phyloP scores from a whole-genome alignment of 2,797 vertebrate genomes.

The Uromys caudimaculatus region DNA sequence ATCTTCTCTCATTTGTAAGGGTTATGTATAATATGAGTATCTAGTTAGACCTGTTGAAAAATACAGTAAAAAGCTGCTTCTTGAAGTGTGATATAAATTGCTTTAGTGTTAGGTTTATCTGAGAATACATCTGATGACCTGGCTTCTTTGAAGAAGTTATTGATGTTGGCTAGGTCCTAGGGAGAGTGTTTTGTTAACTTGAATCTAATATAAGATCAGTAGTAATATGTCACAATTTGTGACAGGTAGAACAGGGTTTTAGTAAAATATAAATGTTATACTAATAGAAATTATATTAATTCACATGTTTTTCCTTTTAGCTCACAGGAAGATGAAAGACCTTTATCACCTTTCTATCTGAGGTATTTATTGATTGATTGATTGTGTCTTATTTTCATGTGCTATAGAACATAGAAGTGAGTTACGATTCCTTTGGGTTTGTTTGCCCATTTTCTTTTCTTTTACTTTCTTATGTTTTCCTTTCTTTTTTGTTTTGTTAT shows the following conservation, averaged over 20 bases:
- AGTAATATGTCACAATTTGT: neutral
- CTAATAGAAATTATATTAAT: constrained; percentile 78
- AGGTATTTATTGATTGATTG: constrained; percentile 88
- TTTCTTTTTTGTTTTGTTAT: neutral
- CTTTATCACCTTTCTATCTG: constrained; percentile 95
- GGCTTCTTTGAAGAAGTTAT: constrained; percentile 32
- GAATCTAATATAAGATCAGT: neutral
- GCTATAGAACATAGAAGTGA: constrained; percentile 8
- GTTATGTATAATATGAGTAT: constrained; percentile 14
- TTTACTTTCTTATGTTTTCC: neutral
- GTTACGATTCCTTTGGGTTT: neutral
- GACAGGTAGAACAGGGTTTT: constrained; percentile 43
- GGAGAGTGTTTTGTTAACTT: neutral
- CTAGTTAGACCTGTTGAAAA: constrained; percentile 11
- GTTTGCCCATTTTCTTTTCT: neutral
- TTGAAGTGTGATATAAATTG: neutral
- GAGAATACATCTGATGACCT: constrained; percentile 8
- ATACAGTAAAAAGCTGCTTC: constrained; percentile 28
- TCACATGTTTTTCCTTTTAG: constrained; percentile 88
- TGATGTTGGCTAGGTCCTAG: neutral
- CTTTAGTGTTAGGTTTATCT: constrained; percentile 30
- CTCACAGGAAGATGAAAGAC: constrained; percentile 93
- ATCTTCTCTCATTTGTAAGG: neutral
- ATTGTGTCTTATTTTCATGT: constrained; percentile 65
- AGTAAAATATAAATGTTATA: constrained; percentile 61